A percentile compares a stretch with the other conserved stretches of the same genome.
Conservation (phyloP, 1,140 invertebrate genomes). For the Armadillidium nasatum region DNA sequence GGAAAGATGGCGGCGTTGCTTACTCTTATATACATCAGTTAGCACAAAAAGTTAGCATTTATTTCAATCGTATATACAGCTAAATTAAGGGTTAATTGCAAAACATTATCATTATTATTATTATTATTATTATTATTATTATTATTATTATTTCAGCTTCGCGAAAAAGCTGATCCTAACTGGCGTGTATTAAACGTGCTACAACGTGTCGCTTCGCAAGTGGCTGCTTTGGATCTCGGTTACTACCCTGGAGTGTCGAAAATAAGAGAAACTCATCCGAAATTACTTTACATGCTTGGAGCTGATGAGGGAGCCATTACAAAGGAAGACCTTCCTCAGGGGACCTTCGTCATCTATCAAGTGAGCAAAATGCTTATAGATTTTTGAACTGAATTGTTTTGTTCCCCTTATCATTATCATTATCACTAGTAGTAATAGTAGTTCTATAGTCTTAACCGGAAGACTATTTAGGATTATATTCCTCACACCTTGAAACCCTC, state of each 20-base stretch:
- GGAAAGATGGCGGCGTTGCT: slow-evolving; percentile 71
- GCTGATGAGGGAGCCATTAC: slow-evolving; percentile 81
- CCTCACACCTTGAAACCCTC: no score
- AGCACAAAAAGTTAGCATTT: slow-evolving; percentile 49
- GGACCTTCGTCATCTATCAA: slow-evolving; percentile 90
- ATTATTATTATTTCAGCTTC: slow-evolving; percentile 37
- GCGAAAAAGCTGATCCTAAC: slow-evolving; percentile 47
- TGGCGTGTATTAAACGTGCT: slow-evolving; percentile 86
- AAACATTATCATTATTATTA: neutral
- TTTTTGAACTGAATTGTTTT: neutral
- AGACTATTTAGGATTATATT: no score
- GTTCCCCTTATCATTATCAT: neutral
- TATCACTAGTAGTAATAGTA: neutral
- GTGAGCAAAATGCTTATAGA: slow-evolving; percentile 49
- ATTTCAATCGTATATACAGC: neutral
- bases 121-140: slow-evolving; percentile 9
- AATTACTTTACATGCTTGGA: slow-evolving; percentile 84
- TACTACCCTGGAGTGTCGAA: slow-evolving; percentile 73
- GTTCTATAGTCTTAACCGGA: no score
- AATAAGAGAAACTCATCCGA: slow-evolving; percentile 65
- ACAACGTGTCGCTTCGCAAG: slow-evolving; percentile 85
- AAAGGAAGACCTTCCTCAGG: slow-evolving; percentile 69
- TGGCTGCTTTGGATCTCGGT: slow-evolving; percentile 92
- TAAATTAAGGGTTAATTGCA: no score
- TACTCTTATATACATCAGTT: slow-evolving; percentile 69